Conservation (phyloP, 64 coral and sea anemone genomes). For the Actinia equina region DNA sequence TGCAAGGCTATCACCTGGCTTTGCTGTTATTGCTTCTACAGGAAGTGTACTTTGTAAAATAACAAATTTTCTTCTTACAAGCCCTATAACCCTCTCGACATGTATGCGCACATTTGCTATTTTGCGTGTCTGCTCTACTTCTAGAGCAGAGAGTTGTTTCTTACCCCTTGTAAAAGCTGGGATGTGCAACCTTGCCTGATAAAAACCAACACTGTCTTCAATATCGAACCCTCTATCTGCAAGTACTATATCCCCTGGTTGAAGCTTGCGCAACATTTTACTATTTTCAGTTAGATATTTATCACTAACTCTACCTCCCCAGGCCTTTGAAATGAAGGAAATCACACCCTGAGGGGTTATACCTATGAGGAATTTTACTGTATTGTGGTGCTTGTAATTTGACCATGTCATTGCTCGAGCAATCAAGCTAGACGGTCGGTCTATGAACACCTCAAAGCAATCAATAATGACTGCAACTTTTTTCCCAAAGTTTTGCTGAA, state of each 20-base stretch:
- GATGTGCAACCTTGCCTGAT: conserved; percentile 26
- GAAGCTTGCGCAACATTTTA: conserved; percentile 17
- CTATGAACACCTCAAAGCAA: conserved; percentile 16
- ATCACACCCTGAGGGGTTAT: conserved; percentile 26
- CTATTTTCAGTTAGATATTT: conserved; percentile 32
- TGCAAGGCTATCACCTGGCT: too few species aligned
- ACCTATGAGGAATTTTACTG: conserved; percentile 29
- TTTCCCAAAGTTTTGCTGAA: too few species aligned
- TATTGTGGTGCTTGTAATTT: not conserved
- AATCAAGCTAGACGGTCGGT: conserved; percentile 16
- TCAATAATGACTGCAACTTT: conserved; percentile 12
- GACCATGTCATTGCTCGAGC: conserved; percentile 30
- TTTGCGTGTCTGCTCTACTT: conserved; percentile 38
- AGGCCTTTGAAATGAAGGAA: conserved; percentile 24
- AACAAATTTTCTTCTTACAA: not conserved
- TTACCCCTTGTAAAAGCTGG: conserved; percentile 43
- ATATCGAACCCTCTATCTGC: conserved; percentile 30
- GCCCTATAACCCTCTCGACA: conserved; percentile 21
- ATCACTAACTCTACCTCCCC: conserved; percentile 42
- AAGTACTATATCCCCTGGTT: conserved; percentile 35
- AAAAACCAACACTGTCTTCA: conserved; percentile 35
- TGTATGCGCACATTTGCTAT: conserved; percentile 39
- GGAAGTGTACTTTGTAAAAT: conserved; percentile 20
- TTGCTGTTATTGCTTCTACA: not conserved
- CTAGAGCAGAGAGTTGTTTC: conserved; percentile 25